A percentile compares a stretch with the other conserved stretches of the same genome.
These are phyloP conservation scores for Papilio machaon DNA, from an alignment of 1,140 invertebrate genomes.

Conservation along the genomic window DNA sequence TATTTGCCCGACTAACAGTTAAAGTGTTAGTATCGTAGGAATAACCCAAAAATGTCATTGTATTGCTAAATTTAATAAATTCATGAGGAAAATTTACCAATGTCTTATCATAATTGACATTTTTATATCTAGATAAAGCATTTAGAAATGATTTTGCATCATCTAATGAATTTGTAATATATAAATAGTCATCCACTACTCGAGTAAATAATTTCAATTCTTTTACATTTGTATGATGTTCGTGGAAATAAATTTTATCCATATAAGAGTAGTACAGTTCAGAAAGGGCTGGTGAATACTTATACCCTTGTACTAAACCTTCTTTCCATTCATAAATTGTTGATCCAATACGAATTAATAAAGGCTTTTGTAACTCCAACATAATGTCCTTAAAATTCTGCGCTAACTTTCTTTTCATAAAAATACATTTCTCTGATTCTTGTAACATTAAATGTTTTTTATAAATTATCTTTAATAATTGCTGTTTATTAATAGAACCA, in stretches of 20 bases:
- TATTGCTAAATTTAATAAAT: constrained; percentile 56
- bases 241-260: constrained; percentile 68
- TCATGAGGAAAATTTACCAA: constrained; percentile 70
- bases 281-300: constrained; percentile 78
- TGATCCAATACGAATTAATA: constrained; percentile 72
- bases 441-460: constrained; percentile 62
- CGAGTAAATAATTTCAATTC: constrained; percentile 68
- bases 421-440: constrained; percentile 54
- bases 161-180: constrained; percentile 70
- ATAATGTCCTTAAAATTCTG: constrained; percentile 68
- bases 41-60: constrained; percentile 75
- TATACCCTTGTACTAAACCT: constrained; percentile 78
- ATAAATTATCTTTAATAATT: constrained; percentile 64
- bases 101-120: constrained; percentile 77
- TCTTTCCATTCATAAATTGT: constrained; percentile 76
- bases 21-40: constrained; percentile 68
- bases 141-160: constrained; percentile 70
- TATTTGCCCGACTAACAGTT: constrained; percentile 68
- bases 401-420: constrained; percentile 63
- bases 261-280: constrained; percentile 76
- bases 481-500: constrained; percentile 72
- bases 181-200: constrained; percentile 80
- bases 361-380: constrained; percentile 65
- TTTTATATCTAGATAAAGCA: constrained; percentile 68
- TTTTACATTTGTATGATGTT: constrained; percentile 55